A percentile compares a stretch with the other conserved stretches of the same genome.
Evolutionary conservation across 2,113 vertebrate genomes (phyloP).

Genomic region (Benthochromis sp.): DNA sequence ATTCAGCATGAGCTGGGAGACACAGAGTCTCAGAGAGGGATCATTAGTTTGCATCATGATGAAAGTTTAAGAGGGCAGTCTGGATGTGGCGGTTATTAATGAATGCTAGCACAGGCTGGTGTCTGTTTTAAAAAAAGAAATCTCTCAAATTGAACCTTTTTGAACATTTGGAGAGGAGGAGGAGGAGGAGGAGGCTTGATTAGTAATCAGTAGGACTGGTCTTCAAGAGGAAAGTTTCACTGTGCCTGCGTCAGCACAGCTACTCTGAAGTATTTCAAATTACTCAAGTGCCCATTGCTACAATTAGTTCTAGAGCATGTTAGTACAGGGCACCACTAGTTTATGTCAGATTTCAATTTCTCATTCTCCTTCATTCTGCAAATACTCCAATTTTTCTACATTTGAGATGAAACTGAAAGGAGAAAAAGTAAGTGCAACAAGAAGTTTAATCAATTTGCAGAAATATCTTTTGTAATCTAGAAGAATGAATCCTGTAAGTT

Average conservation of each 20-base stretch:
- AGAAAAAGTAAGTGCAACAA: background rate
- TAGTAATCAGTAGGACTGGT: slow-evolving; percentile 25
- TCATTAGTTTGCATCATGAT: slow-evolving; percentile 14
- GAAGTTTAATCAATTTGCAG: background rate
- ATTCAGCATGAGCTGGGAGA: background rate
- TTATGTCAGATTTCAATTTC: background rate
- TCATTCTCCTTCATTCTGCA: background rate
- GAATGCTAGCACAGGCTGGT: background rate
- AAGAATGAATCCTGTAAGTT: background rate
- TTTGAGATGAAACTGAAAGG: background rate
- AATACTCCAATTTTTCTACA: background rate
- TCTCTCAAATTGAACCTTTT: background rate
- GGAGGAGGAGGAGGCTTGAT: slow-evolving; percentile 15
- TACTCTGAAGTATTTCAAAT: background rate
- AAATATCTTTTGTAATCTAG: background rate
- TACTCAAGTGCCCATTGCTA: background rate
- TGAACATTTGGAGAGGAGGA: background rate
- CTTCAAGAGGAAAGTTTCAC: background rate
- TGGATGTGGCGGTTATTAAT: background rate
- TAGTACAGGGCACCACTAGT: background rate
- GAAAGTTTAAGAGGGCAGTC: background rate
- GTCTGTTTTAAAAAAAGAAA: background rate
- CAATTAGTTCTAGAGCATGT: background rate
- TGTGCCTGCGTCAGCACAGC: background rate
- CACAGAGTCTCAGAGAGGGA: background rate